Base-by-base conservation (phyloP, 1,140 invertebrate species). In the Chelonus insularis region DNA sequence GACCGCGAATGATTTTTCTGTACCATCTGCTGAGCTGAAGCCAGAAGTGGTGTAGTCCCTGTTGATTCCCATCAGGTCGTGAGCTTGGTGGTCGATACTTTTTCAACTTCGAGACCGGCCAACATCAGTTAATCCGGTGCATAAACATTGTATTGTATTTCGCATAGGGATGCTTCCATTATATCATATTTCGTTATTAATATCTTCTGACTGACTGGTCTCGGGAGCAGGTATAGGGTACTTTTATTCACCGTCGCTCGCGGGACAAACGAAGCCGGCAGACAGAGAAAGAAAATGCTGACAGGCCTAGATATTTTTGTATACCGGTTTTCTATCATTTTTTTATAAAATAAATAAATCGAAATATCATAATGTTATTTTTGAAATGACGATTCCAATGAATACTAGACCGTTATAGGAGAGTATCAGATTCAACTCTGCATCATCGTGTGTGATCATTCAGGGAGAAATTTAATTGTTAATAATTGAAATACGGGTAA, bases 131-230 rank as follows among this genome's bases (percentile, higher is more conserved):
- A 74, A 80, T 80, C 78, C 78, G 55, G 64, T 71, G 74, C 75
- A 78, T 79, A 81, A 82, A 82, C 75, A 81, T 76, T 74, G 75
- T 75, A 81, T 80, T 80, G 76, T 80, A 69, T 76, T 79, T 77
- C 77, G 72, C 69, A 70, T 61, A 60, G 70, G 74, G 75, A 74
- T 79, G 75, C 72, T 71, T 71, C 77, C 66, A 80, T 79, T 79
- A 77, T 80, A 79, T 80, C 75, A 79, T 79, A 80, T 80, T 80
- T 81, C 77, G 77, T 80, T 80, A 81, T 82, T 80, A 82, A 82
- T 82, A 81, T 81, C 76, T 81, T 82, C 74, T 71, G 78, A 82
- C 74, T 82, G 77, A 71, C 65, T 80, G 75, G 64, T 63, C 65
- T 61, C 63, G 58, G 70, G 60, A 72, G 77, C 77, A 72, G 77